A percentile compares a stretch with the other conserved stretches of the same genome.
Evolutionary conservation across 2,113 vertebrate species (phyloP).

Genomic region (Trinectes maculatus): DNA sequence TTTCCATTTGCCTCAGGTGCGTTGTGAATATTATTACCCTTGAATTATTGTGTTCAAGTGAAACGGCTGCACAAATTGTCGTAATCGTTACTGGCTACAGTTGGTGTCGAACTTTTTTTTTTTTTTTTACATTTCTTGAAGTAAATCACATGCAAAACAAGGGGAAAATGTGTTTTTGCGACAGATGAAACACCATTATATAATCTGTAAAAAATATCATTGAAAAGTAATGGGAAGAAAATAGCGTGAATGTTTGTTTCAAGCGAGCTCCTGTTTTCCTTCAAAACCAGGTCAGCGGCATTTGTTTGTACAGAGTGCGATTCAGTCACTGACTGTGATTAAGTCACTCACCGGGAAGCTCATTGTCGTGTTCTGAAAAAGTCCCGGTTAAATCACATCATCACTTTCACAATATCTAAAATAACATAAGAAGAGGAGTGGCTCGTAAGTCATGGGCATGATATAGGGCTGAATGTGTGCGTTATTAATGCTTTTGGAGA

Average conservation of each 20-base stretch:
- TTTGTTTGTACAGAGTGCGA: constrained; percentile 5
- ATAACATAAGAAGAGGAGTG: constrained; percentile 2
- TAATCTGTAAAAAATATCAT: no score
- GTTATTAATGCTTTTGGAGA: constrained; percentile 18
- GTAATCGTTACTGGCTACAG: no score
- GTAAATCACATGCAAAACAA: no score
- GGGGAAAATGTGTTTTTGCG: no score
- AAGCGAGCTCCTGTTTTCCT: background rate
- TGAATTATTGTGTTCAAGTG: no score
- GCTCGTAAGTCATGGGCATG: background rate
- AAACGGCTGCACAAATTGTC: no score
- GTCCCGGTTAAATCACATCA: background rate
- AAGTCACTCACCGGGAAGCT: constrained; percentile 22
- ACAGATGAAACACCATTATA: no score
- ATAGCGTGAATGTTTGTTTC: background rate
- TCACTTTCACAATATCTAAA: constrained; percentile 5
- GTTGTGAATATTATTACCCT: no score
- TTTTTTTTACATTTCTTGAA: no score
- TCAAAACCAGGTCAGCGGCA: constrained; percentile 8
- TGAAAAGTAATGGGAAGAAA: no score
- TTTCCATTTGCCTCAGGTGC: no score
- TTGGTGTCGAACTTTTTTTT: no score
- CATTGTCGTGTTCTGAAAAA: background rate
- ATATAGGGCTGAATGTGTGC: constrained; percentile 7
- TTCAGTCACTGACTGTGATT: constrained; percentile 22